phyloP scores from a whole-genome alignment of 2,113 vertebrate species.

The Pandion haliaetus region DNA sequence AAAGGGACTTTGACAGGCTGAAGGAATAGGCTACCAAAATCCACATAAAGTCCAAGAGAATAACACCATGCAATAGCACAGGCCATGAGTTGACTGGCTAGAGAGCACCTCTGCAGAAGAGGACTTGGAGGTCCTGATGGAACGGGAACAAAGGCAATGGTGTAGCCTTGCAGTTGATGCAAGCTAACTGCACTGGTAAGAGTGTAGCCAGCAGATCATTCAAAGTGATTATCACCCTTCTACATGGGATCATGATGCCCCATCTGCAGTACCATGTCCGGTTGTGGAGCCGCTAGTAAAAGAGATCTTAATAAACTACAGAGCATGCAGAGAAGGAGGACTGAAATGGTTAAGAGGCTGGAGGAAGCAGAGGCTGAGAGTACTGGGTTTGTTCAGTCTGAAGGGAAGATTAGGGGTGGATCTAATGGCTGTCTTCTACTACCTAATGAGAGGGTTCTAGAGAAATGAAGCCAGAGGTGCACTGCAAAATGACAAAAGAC shows the following conservation, averaged over 20 bases:
- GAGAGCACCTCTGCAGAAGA: background rate
- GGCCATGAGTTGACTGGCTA: background rate
- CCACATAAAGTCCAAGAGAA: background rate
- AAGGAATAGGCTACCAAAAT: background rate
- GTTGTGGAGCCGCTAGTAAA: background rate
- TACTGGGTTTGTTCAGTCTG: background rate
- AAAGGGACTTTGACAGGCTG: background rate
- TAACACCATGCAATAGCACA: background rate
- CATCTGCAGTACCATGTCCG: background rate
- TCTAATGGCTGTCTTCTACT: background rate
- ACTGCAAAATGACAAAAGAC: background rate
- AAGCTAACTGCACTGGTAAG: background rate
- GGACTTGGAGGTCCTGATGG: background rate
- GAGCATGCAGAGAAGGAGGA: background rate
- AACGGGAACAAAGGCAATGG: background rate
- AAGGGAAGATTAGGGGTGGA: background rate
- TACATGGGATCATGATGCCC: accelerated
- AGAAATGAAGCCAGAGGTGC: background rate
- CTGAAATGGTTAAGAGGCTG: background rate
- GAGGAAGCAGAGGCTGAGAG: background rate
- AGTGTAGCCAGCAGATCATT: background rate
- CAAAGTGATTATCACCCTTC: background rate
- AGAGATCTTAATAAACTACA: background rate
- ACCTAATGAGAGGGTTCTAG: background rate
- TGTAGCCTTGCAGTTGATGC: background rate